phyloP scores from a whole-genome alignment of 2,888 invertebrate genomes.

The Rotaria macrura region DNA sequence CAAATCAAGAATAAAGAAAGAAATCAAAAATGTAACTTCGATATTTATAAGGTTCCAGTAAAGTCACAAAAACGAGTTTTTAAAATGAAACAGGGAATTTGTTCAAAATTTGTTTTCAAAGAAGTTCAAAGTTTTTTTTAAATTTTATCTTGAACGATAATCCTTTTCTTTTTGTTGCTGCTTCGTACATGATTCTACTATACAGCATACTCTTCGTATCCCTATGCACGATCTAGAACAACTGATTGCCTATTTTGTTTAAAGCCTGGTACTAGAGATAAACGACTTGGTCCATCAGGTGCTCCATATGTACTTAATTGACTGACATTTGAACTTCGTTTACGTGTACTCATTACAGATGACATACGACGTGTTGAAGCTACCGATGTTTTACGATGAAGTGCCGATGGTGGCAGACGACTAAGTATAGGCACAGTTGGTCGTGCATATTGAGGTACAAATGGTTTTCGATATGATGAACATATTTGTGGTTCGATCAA shows the following conservation, averaged over 20 bases:
- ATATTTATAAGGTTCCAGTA: too few species aligned
- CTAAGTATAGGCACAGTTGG: neutral
- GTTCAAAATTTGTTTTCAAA: too few species aligned
- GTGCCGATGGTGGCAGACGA: neutral
- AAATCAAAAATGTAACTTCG: too few species aligned
- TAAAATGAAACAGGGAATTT: too few species aligned
- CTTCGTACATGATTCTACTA: too few species aligned
- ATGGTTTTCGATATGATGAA: neutral
- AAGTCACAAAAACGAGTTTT: too few species aligned
- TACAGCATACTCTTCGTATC: too few species aligned
- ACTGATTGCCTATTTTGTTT: neutral
- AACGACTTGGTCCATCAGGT: neutral
- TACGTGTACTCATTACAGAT: neutral
- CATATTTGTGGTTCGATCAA: neutral
- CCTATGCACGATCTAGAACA: neutral
- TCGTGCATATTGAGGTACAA: neutral
- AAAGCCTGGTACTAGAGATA: neutral
- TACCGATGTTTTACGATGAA: neutral
- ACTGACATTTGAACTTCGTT: neutral
- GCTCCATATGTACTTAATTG: neutral
- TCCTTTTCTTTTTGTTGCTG: too few species aligned
- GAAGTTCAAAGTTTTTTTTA: too few species aligned
- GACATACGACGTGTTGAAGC: neutral
- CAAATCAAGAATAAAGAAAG: too few species aligned
- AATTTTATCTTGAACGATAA: too few species aligned